phyloP scores from a whole-genome alignment of 2,888 invertebrate species.

The Dynastes maya region DNA sequence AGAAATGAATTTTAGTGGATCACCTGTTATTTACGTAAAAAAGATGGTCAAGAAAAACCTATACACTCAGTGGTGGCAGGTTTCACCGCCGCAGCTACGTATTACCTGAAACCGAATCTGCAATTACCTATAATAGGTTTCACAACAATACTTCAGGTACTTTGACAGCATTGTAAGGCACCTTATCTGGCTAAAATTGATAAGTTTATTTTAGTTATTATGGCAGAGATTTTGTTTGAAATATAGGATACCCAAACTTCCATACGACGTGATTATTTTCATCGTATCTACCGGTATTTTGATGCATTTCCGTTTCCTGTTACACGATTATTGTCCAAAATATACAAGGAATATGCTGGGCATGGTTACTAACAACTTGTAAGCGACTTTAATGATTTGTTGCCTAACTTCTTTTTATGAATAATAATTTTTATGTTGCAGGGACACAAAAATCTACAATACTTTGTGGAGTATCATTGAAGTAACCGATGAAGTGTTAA shows the following conservation, averaged over 20 bases:
- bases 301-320: slow-evolving; percentile 74
- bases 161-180: background rate
- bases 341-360: slow-evolving; percentile 74
- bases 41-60: slow-evolving; percentile 70
- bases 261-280: slow-evolving; percentile 72
- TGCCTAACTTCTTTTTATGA: too few relatives aligned
- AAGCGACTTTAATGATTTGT: slow-evolving; percentile 60
- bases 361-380: slow-evolving; percentile 73
- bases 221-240: slow-evolving; percentile 52
- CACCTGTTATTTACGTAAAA: slow-evolving; percentile 70
- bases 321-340: slow-evolving; percentile 72
- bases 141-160: slow-evolving; percentile 73
- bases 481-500: background rate
- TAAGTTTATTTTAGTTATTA: slow-evolving; percentile 50
- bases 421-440: background rate
- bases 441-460: background rate
- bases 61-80: slow-evolving; percentile 73
- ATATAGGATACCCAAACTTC: slow-evolving; percentile 59
- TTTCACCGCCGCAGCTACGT: slow-evolving; percentile 73
- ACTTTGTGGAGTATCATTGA: background rate
- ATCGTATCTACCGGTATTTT: slow-evolving; percentile 73
- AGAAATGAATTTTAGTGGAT: slow-evolving; percentile 64
- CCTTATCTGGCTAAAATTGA: background rate
- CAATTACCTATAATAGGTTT: slow-evolving; percentile 73
- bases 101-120: slow-evolving; percentile 73